Percentiles rank a stretch among this genome's conserved stretches.
These are phyloP conservation scores for Aplysia californica DNA, from an alignment of 1,140 invertebrate species.

Conservation along the genomic window DNA sequence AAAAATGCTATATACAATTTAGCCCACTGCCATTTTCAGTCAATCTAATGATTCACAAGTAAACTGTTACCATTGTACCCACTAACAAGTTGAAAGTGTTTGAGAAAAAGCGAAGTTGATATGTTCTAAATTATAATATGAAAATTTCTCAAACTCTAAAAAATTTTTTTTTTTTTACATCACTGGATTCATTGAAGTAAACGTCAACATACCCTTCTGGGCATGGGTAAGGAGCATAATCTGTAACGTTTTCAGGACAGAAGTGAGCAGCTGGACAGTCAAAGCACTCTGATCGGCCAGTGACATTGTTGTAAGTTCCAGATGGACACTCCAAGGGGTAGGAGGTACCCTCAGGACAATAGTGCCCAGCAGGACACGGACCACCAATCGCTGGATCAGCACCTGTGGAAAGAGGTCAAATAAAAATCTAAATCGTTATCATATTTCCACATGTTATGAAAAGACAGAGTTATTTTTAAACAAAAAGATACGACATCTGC, in stretches of 20 bases:
- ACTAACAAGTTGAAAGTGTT: too few species aligned
- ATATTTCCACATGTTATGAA: neutral
- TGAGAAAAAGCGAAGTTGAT: too few species aligned
- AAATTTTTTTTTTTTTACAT: too few species aligned
- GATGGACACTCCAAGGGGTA: slow-evolving; percentile 54
- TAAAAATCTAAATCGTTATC: neutral
- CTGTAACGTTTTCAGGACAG: slow-evolving; percentile 61
- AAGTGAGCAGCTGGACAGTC: slow-evolving; percentile 56
- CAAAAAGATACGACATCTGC: too few species aligned
- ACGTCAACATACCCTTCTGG: slow-evolving; percentile 47
- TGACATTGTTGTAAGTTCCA: slow-evolving; percentile 63
- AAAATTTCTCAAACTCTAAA: too few species aligned
- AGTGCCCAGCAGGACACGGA: slow-evolving; percentile 59
- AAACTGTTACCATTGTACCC: too few species aligned
- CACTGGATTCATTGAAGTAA: too few species aligned
- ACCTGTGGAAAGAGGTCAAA: slow-evolving; percentile 33
- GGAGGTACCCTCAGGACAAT: slow-evolving; percentile 61
- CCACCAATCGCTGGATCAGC: slow-evolving; percentile 51
- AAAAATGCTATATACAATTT: too few species aligned
- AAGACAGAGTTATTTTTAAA: too few species aligned
- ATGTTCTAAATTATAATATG: too few species aligned
- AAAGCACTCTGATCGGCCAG: slow-evolving; percentile 51
- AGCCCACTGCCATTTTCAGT: too few species aligned
- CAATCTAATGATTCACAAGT: too few species aligned
- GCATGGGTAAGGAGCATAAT: slow-evolving; percentile 55